These are phyloP conservation scores for Drosophila helvetica DNA, from an alignment of 2,888 invertebrate genomes.

Conservation along the genomic window DNA sequence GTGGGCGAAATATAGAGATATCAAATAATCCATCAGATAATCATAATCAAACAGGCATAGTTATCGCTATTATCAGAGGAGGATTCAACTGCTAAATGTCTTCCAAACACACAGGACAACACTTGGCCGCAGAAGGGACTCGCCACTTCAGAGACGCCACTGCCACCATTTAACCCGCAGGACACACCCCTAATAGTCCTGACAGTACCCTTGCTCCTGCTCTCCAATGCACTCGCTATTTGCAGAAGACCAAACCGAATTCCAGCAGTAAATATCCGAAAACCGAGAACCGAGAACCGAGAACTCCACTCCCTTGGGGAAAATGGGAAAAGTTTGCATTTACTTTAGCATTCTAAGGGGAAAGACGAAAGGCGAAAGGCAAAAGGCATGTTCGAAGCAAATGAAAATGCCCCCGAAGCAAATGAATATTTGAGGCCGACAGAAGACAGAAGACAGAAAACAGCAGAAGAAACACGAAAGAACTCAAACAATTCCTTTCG, in stretches of 20 bases:
- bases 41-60: too few relatives aligned
- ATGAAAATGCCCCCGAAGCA: constrained; percentile 37
- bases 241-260: constrained; percentile 23
- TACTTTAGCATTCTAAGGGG: constrained; percentile 6
- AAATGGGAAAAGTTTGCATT: constrained; percentile 44
- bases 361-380: too few relatives aligned
- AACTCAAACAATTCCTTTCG: constrained; percentile 41
- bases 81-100: neutral
- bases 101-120: neutral
- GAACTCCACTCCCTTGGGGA: constrained; percentile 22
- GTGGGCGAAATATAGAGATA: too few relatives aligned
- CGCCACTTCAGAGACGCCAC: constrained; percentile 16
- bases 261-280: constrained; percentile 41
- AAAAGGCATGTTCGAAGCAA: constrained; percentile 25
- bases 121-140: constrained; percentile 11
- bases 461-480: neutral
- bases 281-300: constrained; percentile 6
- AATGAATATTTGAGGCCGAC: constrained; percentile 35
- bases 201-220: neutral
- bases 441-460: constrained; percentile 7
- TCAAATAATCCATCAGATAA: too few relatives aligned
- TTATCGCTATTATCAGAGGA: too few relatives aligned
- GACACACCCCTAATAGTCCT: constrained; percentile 12
- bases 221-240: neutral
- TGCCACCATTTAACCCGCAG: constrained; percentile 18